These are phyloP conservation scores for Epinephelus cyanopodus DNA, from an alignment of 2,113 vertebrate species.

Conservation along the genomic window DNA sequence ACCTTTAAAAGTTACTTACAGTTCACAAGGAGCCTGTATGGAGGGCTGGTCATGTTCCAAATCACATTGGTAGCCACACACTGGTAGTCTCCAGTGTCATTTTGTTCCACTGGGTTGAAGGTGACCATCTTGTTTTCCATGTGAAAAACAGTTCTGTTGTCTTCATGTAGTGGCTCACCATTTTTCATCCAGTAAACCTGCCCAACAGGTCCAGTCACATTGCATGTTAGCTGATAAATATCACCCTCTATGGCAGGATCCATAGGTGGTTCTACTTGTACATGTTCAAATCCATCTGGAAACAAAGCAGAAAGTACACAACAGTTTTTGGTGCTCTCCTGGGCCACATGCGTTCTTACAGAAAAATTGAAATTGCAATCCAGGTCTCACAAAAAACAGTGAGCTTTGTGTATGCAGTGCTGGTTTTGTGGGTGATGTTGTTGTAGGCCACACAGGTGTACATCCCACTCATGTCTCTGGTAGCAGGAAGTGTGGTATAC, in stretches of 20 bases:
- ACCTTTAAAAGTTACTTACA: slow-evolving; percentile 74
- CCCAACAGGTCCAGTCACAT: slow-evolving; percentile 45
- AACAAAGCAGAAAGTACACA: slow-evolving; percentile 10
- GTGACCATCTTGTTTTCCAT: slow-evolving; percentile 56
- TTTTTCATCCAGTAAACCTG: slow-evolving; percentile 69
- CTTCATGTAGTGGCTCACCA: neutral
- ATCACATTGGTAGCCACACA: slow-evolving; percentile 62
- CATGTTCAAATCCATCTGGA: slow-evolving; percentile 52
- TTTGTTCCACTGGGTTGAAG: slow-evolving; percentile 44
- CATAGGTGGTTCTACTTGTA: slow-evolving; percentile 7
- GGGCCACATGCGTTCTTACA: neutral
- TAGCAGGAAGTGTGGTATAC: slow-evolving; percentile 48
- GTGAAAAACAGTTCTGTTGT: slow-evolving; percentile 32
- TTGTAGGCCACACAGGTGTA: slow-evolving; percentile 26
- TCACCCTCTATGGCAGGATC: slow-evolving; percentile 34
- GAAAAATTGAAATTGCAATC: neutral
- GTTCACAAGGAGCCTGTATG: slow-evolving; percentile 67
- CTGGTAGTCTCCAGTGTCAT: slow-evolving; percentile 60
- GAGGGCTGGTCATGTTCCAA: slow-evolving; percentile 57
- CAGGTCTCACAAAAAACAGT: slow-evolving; percentile 62
- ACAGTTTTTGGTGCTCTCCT: neutral
- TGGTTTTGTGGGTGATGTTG: slow-evolving; percentile 20
- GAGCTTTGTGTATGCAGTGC: slow-evolving; percentile 34
- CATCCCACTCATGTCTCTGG: neutral
- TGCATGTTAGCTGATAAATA: slow-evolving; percentile 55